Evolutionary conservation across 2,797 vertebrate species (phyloP).

Genomic region (Parauchenoglanis ngamensis): DNA sequence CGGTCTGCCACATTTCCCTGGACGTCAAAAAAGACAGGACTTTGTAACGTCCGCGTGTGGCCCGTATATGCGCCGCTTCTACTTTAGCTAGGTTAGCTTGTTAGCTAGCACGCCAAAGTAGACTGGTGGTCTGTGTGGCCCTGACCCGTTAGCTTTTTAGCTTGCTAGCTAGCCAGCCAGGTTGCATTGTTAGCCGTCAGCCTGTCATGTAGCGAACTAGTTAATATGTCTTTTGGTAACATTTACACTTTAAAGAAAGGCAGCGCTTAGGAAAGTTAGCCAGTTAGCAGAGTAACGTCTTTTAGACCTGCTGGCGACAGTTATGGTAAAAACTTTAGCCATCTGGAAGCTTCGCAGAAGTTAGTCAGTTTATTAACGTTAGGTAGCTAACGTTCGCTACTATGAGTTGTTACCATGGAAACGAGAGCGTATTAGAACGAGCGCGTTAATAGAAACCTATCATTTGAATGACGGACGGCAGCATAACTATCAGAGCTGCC

Average conservation of each 20-base stretch:
- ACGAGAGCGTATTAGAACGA: background rate
- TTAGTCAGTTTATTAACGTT: background rate
- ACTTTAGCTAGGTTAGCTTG: background rate
- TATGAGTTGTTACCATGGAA: background rate
- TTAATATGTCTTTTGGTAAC: background rate
- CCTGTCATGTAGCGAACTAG: background rate
- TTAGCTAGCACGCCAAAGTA: slow-evolving; percentile 51
- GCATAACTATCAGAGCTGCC: background rate
- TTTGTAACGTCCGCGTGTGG: background rate
- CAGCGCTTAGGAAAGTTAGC: background rate
- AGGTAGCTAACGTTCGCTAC: background rate
- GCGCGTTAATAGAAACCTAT: background rate
- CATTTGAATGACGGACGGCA: background rate
- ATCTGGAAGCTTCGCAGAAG: background rate
- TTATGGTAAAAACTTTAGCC: background rate
- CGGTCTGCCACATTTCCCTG: background rate
- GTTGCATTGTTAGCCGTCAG: background rate
- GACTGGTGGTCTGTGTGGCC: background rate
- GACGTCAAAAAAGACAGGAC: background rate
- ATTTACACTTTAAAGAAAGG: background rate
- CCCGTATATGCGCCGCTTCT: background rate
- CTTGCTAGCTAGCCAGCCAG: background rate
- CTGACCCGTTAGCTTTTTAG: slow-evolving; percentile 5
- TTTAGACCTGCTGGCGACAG: background rate
- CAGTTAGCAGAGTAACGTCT: background rate